Conservation (phyloP, 53 echinoderm and acorn worm genomes). For the Paelopatides confundens region DNA sequence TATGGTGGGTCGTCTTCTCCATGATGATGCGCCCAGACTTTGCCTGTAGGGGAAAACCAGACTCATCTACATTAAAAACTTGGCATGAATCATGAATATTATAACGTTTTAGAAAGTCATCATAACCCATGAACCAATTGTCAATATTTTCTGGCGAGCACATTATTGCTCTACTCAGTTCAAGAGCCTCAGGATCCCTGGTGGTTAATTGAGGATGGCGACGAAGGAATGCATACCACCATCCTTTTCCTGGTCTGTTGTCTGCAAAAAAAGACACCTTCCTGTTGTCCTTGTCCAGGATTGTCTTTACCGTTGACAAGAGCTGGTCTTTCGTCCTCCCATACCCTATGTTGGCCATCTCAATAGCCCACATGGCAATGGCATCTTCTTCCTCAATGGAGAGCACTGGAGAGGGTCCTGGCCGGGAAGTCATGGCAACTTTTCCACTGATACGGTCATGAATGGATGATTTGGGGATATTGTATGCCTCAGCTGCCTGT, state of each 20-base stretch:
- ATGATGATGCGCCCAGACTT: too few relatives aligned
- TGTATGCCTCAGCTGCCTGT: neutral
- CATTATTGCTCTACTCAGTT: neutral
- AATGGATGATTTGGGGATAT: neutral
- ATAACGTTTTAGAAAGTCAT: neutral
- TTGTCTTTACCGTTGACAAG: neutral
- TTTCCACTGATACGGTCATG: neutral
- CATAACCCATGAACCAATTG: neutral
- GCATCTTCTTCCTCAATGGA: neutral
- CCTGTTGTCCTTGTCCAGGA: neutral
- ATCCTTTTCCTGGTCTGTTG: constrained; percentile 12
- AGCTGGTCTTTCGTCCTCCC: neutral
- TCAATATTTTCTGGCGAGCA: too few relatives aligned
- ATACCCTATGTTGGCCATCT: constrained; percentile 25
- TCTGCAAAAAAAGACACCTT: neutral
- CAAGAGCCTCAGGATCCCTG: neutral
- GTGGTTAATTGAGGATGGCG: neutral
- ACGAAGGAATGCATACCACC: constrained; percentile 7
- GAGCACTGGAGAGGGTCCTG: neutral
- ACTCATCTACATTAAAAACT: neutral
- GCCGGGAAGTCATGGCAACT: neutral
- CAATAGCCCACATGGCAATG: neutral
- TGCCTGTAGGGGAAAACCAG: neutral
- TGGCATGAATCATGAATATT: neutral
- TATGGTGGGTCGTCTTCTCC: too few relatives aligned